phyloP scores from a whole-genome alignment of 2,888 invertebrate genomes.

The Oxytorus armatus region DNA sequence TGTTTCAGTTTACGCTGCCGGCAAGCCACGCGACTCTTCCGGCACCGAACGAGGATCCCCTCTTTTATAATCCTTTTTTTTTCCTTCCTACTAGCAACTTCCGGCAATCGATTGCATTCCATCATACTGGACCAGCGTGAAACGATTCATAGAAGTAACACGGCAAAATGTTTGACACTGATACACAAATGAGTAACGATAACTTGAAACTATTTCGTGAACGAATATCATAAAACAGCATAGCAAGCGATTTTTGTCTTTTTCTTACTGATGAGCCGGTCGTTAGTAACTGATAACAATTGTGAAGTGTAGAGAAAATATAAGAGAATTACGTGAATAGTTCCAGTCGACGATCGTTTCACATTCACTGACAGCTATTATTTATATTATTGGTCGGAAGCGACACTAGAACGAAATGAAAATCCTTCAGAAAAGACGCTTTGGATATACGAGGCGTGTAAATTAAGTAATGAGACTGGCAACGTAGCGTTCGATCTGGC shows the following conservation, averaged over 20 bases:
- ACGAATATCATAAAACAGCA: conserved; percentile 1
- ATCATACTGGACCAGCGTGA: conserved; percentile 28
- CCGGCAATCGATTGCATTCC: conserved; percentile 65
- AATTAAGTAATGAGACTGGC: no score
- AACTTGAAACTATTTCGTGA: background rate
- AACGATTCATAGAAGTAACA: conserved; percentile 50
- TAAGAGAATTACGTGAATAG: no score
- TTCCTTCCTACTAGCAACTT: conserved; percentile 46
- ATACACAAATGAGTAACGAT: conserved; percentile 19
- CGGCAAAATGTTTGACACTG: conserved; percentile 5
- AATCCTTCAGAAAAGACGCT: no score
- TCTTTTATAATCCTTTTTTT: conserved; percentile 43
- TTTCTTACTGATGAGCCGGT: background rate
- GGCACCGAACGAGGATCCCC: conserved; percentile 45
- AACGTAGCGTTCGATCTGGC: no score
- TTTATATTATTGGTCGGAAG: no score
- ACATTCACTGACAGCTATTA: no score
- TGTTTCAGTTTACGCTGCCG: conserved; percentile 37
- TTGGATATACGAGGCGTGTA: no score
- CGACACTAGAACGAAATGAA: no score
- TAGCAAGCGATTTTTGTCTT: background rate
- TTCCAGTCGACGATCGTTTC: no score
- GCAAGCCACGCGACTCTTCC: conserved; percentile 56
- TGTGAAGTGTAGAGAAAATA: no score
- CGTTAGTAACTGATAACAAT: no score